These are phyloP conservation scores for Diachrysia chrysitis DNA, from an alignment of 2,888 invertebrate species.

Conservation along the genomic window DNA sequence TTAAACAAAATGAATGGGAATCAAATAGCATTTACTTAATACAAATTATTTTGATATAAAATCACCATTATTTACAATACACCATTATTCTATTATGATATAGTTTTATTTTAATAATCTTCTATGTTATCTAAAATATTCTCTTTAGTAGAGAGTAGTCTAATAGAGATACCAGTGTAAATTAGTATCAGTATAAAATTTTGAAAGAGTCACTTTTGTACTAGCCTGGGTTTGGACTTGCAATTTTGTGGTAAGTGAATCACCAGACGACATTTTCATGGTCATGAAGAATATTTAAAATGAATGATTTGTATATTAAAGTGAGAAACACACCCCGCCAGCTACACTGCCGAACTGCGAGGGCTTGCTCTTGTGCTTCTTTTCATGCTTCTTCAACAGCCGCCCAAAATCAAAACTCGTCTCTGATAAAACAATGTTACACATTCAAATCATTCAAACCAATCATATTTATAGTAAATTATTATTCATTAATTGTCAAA, in stretches of 20 bases:
- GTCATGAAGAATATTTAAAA: slow-evolving; percentile 57
- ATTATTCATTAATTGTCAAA: too few relatives aligned
- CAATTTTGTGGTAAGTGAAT: slow-evolving; percentile 17
- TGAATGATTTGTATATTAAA: slow-evolving; percentile 44
- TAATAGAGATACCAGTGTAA: too few relatives aligned
- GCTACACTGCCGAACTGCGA: slow-evolving; percentile 76
- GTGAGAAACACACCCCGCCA: slow-evolving; percentile 74
- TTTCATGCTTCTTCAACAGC: slow-evolving; percentile 73
- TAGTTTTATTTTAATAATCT: too few relatives aligned
- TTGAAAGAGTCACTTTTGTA: not conserved
- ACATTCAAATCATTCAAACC: slow-evolving; percentile 14
- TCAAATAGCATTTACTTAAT: too few relatives aligned
- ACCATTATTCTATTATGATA: too few relatives aligned
- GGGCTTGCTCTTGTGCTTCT: slow-evolving; percentile 80
- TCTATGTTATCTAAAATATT: too few relatives aligned
- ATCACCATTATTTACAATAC: too few relatives aligned
- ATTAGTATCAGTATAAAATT: not conserved
- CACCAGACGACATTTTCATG: slow-evolving; percentile 49
- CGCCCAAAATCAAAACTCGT: slow-evolving; percentile 77
- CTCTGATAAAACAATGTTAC: slow-evolving; percentile 63
- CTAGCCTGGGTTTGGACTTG: slow-evolving; percentile 15
- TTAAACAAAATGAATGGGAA: too few relatives aligned
- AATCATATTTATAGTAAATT: not conserved
- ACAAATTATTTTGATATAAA: too few relatives aligned
- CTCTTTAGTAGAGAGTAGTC: too few relatives aligned